phyloP scores from a whole-genome alignment of 2,888 invertebrate genomes.

The Drosophila neutralis region DNA sequence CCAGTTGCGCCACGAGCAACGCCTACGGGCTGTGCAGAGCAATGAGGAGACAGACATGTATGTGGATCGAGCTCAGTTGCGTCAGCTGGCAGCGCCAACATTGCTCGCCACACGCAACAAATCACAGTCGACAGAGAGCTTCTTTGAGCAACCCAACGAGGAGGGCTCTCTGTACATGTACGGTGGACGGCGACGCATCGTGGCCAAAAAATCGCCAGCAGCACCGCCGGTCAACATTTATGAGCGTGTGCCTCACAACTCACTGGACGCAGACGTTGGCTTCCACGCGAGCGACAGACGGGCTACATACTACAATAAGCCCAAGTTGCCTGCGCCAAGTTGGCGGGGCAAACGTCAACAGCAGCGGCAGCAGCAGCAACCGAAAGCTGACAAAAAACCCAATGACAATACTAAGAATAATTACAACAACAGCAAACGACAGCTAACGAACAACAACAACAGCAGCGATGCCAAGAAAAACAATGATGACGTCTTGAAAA shows the following conservation, averaged over 20 bases:
- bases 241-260: slow-evolving; percentile 74
- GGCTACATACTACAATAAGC: slow-evolving; percentile 53
- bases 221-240: slow-evolving; percentile 78
- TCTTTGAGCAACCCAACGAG: slow-evolving; percentile 83
- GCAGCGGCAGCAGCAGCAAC: slow-evolving; percentile 24
- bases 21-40: slow-evolving; percentile 26
- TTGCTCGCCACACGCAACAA: slow-evolving; percentile 73
- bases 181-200: slow-evolving; percentile 78
- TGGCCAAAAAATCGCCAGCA: slow-evolving; percentile 64
- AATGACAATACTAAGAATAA: slow-evolving; percentile 67
- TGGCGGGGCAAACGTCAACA: slow-evolving; percentile 72
- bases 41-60: slow-evolving; percentile 55
- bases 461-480: slow-evolving; percentile 51
- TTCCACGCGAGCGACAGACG: slow-evolving; percentile 24
- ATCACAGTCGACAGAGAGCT: slow-evolving; percentile 84
- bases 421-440: slow-evolving; percentile 64
- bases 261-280: slow-evolving; percentile 53
- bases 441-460: slow-evolving; percentile 61
- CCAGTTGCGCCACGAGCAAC: slow-evolving; percentile 34
- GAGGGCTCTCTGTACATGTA: slow-evolving; percentile 82
- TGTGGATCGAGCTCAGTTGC: slow-evolving; percentile 64
- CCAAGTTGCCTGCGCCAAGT: slow-evolving; percentile 76
- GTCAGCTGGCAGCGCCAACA: slow-evolving; percentile 60
- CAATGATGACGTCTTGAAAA: slow-evolving; percentile 69
- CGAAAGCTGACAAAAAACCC: slow-evolving; percentile 72